These are phyloP conservation scores for Dendrolimus kikuchii DNA, from an alignment of 1,140 invertebrate genomes.

Conservation along the genomic window DNA sequence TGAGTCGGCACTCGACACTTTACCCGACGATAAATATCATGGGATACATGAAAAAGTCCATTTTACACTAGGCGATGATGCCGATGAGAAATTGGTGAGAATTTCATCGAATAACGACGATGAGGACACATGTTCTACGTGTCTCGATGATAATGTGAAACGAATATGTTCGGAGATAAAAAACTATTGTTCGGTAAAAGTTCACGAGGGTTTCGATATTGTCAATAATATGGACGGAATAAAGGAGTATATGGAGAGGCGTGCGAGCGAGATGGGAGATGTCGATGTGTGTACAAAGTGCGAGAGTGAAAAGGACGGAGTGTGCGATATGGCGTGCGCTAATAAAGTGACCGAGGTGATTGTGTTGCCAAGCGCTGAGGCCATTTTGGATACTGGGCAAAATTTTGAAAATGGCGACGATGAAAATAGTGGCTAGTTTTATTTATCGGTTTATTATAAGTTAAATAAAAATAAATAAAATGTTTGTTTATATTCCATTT, in stretches of 20 bases:
- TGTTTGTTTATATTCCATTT: no score
- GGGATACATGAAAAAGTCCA: constrained; percentile 27
- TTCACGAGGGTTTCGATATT: constrained; percentile 26
- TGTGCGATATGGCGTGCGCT: constrained; percentile 37
- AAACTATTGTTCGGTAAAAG: constrained; percentile 34
- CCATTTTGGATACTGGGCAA: constrained; percentile 51
- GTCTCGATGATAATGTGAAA: constrained; percentile 41
- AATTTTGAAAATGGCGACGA: constrained; percentile 5
- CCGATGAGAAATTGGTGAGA: constrained; percentile 32
- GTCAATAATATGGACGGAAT: constrained; percentile 36
- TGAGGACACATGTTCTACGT: constrained; percentile 23
- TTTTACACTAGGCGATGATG: constrained; percentile 46
- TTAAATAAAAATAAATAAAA: no score
- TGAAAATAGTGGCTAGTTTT: neutral
- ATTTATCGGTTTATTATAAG: neutral
- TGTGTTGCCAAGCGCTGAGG: constrained; percentile 65
- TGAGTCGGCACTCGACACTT: constrained; percentile 53
- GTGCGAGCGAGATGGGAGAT: constrained; percentile 26
- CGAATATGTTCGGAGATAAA: constrained; percentile 52
- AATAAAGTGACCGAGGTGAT: constrained; percentile 57
- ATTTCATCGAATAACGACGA: constrained; percentile 57
- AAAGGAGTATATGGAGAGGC: constrained; percentile 43
- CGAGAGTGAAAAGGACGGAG: constrained; percentile 23
- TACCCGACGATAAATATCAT: constrained; percentile 6
- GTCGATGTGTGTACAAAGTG: constrained; percentile 23